Base-by-base conservation (phyloP, 2,797 vertebrate genomes). In the Cyclopterus lumpus region DNA sequence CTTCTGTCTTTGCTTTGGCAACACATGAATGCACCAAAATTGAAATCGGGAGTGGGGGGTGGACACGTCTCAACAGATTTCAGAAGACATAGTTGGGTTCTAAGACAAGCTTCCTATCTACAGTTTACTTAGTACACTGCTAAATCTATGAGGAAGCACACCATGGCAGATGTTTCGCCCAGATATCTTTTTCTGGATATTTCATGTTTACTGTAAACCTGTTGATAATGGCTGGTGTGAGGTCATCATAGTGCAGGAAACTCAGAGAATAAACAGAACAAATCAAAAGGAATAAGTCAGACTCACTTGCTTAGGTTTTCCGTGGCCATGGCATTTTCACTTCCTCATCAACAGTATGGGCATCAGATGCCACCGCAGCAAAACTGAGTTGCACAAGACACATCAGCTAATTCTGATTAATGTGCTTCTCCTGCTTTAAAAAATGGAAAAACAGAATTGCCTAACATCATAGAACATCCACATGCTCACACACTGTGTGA, bases 321-420 rank as follows among this genome's bases (percentile, higher is more conserved):
- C 54, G 61, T 11, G 59, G 38, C 38, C 18, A 73, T 5, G 60
- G 77, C 22, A 32, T 87, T 92, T 89, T 88, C 77, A 91, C 84
- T 93, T 94, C 90, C 83, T 68, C 48, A 72, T 85, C 61, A 71
- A 83, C 61, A 73, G 57, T 48, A 44, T 11, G 59, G 75, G 71
- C 67, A n/a, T 36, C 68, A 78, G 70, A 63, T 74, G 85, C 71
- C 77, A 60, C 73, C 69, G 90, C 85, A 89, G 91, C 81, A 53
- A 76, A 84, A 59, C 79, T 61, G 6, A 46, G 51, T 87, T 84
- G 14, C 68, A 30, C 73, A 84, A 59, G 16, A n/a, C 8, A 10
- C 2, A 36, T 53, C 3, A 30, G 46, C n/a, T 28, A 5, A 40
- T 15, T 55, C 6, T 48, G 24, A 34, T 16, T 55, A n/a, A 3